Conservation (phyloP, 2,888 invertebrate species). For the Pristionchus japonicus region DNA sequence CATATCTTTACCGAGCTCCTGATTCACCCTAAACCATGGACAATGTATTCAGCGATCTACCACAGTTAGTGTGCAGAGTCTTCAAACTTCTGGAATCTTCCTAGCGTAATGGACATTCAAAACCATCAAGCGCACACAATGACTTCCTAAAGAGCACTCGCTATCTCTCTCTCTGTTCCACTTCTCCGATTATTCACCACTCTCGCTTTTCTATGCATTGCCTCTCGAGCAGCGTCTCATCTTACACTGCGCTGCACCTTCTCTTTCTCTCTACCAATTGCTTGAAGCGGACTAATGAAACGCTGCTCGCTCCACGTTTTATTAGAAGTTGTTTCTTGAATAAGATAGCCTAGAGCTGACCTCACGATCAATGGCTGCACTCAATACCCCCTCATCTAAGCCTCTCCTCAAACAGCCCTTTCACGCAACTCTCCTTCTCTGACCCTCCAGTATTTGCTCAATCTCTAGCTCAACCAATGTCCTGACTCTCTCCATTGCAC, state of each 20-base stretch:
- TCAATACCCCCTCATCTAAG: neutral
- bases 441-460: neutral
- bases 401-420: slow-evolving; percentile 19
- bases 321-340: too few species aligned
- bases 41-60: too few species aligned
- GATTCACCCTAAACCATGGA: too few species aligned
- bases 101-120: too few species aligned
- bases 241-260: neutral
- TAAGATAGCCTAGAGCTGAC: too few species aligned
- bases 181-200: slow-evolving; percentile 17
- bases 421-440: neutral
- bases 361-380: neutral
- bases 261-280: neutral
- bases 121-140: too few species aligned
- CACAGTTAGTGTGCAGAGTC: too few species aligned
- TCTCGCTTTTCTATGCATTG: slow-evolving; percentile 8
- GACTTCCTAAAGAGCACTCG: neutral
- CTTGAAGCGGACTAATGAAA: too few species aligned
- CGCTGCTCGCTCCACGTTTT: too few species aligned
- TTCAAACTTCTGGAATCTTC: too few species aligned
- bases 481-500: too few species aligned
- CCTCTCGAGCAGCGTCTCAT: neutral
- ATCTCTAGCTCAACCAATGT: neutral
- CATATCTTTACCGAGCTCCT: too few species aligned
- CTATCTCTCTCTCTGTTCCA: neutral